Base-by-base conservation (phyloP, 2,888 invertebrate genomes). In the Tenthredo distinguenda region DNA sequence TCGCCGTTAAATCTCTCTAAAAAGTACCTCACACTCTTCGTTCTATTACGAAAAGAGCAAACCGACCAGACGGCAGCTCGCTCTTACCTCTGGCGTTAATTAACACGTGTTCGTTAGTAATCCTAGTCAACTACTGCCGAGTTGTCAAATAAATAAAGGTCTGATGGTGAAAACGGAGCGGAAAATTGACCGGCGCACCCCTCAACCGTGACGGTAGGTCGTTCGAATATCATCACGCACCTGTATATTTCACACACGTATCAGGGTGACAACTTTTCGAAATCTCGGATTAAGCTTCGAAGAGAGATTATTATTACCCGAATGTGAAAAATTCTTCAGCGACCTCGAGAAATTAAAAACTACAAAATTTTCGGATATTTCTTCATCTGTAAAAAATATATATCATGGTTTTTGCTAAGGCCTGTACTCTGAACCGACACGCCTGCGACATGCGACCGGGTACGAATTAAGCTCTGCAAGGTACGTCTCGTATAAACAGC, bases 151-250 rank as follows among this genome's bases (percentile, higher is more conserved):
- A 50, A 76, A 76, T 76, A 26, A 76, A 76, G 7, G 5, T 47
- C 21, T 43, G 15, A 76, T 47, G 74, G n/a, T 26, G 58, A 87
- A 87, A 87, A 87, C 86, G 86, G 87, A 87, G 86, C 87, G 86
- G 86, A 86, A 87, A 88, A 87, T 87, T 86, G 86, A 86, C 85
- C 84, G 83, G 74, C 76, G 71, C 65, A 65, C 26, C 31, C 65
- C 31, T 65, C 31, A 4, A 9, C 43, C 72, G 21, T 43, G 43
- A 72, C 21, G 21, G n/a, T 40, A 72, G 21, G 5, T 12, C 72
- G 40, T 43, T 72, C 4, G 15, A 65, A 65, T 65, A 65, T 65
- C 65, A 34, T 21, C 12, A 31, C 21, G 21, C 65, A 31, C 7
- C 2, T 9, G 10, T 43, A 43, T 43, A 43, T 43, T 26, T 26